These are phyloP conservation scores for Paradoxurus hermaphroditus DNA, from an alignment of 2,113 vertebrate species.

Conservation along the genomic window DNA sequence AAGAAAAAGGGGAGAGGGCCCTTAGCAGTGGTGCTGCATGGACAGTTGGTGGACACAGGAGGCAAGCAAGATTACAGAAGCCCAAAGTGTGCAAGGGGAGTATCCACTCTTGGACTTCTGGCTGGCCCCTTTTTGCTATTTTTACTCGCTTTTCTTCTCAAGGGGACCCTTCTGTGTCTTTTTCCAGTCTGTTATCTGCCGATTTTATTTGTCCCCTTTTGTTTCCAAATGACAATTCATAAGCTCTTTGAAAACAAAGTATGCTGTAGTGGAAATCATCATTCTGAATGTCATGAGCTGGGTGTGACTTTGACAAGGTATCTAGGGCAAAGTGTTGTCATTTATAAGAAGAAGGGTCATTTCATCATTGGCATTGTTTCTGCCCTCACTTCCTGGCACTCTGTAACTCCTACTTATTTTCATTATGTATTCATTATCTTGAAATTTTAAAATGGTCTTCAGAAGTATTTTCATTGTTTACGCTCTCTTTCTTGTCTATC, in stretches of 20 bases:
- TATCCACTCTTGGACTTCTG: no score
- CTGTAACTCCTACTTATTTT: neutral
- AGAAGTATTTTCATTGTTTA: neutral
- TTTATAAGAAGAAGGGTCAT: neutral
- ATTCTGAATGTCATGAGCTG: neutral
- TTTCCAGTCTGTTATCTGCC: neutral
- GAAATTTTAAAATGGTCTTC: neutral
- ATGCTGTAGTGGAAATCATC: neutral
- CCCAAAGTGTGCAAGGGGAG: no score
- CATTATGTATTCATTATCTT: neutral
- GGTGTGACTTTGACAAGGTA: neutral
- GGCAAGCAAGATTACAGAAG: no score
- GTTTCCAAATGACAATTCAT: neutral
- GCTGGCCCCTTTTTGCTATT: no score
- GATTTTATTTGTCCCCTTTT: neutral
- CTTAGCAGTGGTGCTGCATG: no score
- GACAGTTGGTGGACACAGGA: no score
- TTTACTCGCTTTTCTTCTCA: no score
- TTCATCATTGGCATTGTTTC: constrained; percentile 3
- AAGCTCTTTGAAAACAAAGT: neutral
- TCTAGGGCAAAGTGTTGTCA: neutral
- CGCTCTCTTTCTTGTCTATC: neutral
- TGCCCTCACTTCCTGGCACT: neutral
- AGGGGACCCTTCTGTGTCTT: neutral
- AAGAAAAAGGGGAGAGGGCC: no score